Evolutionary conservation across 2,888 invertebrate species (phyloP), one percentile per base, ranked within the genome.

Genomic region (Strigamia transsilvanica): DNA sequence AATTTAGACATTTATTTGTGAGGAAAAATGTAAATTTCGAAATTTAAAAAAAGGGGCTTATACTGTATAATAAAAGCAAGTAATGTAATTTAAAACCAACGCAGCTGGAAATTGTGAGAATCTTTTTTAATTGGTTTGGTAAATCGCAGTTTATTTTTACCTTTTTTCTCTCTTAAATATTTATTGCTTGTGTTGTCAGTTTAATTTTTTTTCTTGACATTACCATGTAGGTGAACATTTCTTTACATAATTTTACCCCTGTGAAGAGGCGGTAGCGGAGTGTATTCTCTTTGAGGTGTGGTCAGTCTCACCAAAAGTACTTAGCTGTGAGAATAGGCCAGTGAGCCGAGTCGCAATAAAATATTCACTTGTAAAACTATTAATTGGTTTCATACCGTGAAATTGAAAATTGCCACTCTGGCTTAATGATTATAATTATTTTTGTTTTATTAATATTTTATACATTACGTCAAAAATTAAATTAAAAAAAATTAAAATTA

Each of bases 41-140:
- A n/a, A n/a, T n/a, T n/a, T n/a, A n/a, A n/a, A n/a, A n/a, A n/a
- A n/a, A n/a, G n/a, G n/a, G n/a, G n/a, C n/a, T n/a, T n/a, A n/a
- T n/a, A n/a, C n/a, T 2, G 38, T 38, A 7, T 27, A 27, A 38
- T 38, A 38, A 38, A 38, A 38, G 10, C 10, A 38, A 38, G 10
- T 38, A 2, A 27, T 27, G 27, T 27, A 38, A 38, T 38, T 38
- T 38, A 38, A 38, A 38, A 9, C 10, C 38, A 9, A 38, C 38
- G 10, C 38, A 38, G 38, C 38, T 21, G 56, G n/a, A 56, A n/a
- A 56, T n/a, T n/a, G 21, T 56, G 18, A 7, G 56, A 56, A 56
- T 56, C 56, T 56, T 56, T n/a, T 56, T 56, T 56, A 56, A 56
- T 56, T 56, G 56, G 56, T 56, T 56, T 18, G 21, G 56, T 56